A percentile compares a stretch with the other conserved stretches of the same genome.
phyloP scores from a whole-genome alignment of 2,113 vertebrate genomes.

The Pipra filicauda region DNA sequence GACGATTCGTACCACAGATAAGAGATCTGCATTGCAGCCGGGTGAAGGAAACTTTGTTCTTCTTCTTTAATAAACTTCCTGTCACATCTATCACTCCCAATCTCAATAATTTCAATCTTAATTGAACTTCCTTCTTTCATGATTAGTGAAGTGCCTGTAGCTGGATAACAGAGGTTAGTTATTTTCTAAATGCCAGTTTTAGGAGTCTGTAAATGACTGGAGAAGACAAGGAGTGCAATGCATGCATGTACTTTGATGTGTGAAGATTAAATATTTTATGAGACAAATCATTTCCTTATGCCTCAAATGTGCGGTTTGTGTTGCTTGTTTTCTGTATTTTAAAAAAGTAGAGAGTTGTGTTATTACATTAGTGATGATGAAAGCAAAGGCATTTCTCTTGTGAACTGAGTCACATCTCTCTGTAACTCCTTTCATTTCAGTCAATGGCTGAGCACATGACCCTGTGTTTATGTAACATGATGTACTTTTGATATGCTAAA shows the following conservation, averaged over 20 bases:
- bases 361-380: neutral
- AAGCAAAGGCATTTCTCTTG: neutral
- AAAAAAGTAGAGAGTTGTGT: neutral
- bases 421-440: neutral
- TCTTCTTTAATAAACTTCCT: slow-evolving; percentile 41
- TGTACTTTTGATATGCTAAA: neutral
- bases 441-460: neutral
- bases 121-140: slow-evolving; percentile 48
- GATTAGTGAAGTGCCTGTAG: slow-evolving; percentile 39
- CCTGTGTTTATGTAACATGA: neutral
- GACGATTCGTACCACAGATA: neutral
- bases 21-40: neutral
- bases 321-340: neutral
- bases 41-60: slow-evolving; percentile 49
- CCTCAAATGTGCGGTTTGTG: neutral
- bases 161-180: slow-evolving; percentile 28
- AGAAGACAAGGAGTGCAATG: neutral
- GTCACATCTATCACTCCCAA: neutral
- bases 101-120: slow-evolving; percentile 16
- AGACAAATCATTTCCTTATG: slow-evolving; percentile 35
- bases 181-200: slow-evolving; percentile 51
- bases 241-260: slow-evolving; percentile 37
- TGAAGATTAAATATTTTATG: slow-evolving; percentile 40
- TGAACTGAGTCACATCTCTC: neutral
- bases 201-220: neutral